Percentiles rank a stretch among this genome's conserved stretches.
phyloP scores from a whole-genome alignment of 1,140 invertebrate species.

The Acyrthosiphon pisum region DNA sequence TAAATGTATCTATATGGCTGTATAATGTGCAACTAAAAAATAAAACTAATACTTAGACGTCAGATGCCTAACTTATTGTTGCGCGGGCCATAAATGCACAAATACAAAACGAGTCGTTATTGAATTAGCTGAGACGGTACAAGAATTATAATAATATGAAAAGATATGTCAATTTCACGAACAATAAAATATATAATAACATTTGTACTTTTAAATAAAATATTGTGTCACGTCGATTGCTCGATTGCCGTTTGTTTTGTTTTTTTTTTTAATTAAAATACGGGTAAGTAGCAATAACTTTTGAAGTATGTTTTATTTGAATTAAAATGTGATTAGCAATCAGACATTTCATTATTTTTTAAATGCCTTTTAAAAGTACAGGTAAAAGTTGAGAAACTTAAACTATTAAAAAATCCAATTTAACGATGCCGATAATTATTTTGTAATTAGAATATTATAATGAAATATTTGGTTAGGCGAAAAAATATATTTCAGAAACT shows the following conservation, averaged over 20 bases:
- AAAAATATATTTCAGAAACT: background rate
- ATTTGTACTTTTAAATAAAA: constrained; percentile 4
- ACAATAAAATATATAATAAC: background rate
- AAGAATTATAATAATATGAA: background rate
- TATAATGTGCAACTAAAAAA: background rate
- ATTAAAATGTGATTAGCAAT: constrained; percentile 33
- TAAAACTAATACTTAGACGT: background rate
- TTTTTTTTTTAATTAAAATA: background rate
- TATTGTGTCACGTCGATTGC: background rate
- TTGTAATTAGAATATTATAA: background rate
- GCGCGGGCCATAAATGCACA: background rate
- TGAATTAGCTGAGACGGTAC: background rate
- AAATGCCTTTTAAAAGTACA: background rate
- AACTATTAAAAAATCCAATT: background rate
- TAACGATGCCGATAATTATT: background rate
- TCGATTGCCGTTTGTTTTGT: background rate
- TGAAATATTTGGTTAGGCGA: background rate
- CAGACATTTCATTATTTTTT: constrained; percentile 18
- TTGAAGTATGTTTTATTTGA: constrained; percentile 33
- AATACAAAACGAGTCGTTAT: background rate
- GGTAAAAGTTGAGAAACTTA: background rate
- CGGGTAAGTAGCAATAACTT: background rate
- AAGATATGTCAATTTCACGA: background rate
- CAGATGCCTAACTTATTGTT: background rate
- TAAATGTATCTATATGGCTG: background rate